These are phyloP conservation scores for Pseudocheirus occidentalis DNA, from an alignment of 2,797 vertebrate species.

Conservation along the genomic window DNA sequence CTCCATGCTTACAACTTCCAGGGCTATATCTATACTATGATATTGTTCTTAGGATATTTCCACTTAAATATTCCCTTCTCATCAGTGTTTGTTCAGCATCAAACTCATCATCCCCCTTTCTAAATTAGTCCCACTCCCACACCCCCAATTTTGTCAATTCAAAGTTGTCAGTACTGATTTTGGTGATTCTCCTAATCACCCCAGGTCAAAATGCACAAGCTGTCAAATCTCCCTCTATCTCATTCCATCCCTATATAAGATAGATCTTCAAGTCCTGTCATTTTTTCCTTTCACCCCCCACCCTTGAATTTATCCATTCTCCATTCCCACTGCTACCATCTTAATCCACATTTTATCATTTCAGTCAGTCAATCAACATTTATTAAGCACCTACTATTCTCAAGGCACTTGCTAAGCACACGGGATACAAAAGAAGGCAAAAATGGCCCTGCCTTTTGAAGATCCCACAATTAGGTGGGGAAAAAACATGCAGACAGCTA, in stretches of 20 bases:
- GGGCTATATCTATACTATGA: not conserved
- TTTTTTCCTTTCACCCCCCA: constrained; percentile 36
- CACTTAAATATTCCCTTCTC: not conserved
- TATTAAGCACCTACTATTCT: not conserved
- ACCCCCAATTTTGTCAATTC: constrained; percentile 26
- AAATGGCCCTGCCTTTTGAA: not conserved
- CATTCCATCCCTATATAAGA: constrained; percentile 41
- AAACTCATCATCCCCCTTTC: constrained; percentile 25
- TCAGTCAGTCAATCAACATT: not conserved
- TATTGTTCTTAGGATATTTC: constrained; percentile 9
- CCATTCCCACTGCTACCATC: constrained; percentile 20
- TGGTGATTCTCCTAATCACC: constrained; percentile 1
- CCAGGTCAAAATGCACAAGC: constrained; percentile 30
- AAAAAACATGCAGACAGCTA: not conserved
- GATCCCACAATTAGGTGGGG: not conserved
- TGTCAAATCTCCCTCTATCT: constrained; percentile 36
- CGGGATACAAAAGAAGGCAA: not conserved
- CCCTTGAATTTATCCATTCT: constrained; percentile 47
- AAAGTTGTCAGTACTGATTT: not conserved
- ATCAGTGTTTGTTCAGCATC: not conserved
- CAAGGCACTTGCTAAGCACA: not conserved
- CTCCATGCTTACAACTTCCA: constrained; percentile 48
- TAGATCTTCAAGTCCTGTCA: constrained; percentile 24
- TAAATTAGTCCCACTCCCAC: not conserved
- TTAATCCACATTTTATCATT: constrained; percentile 11